Conservation (phyloP, 2,888 invertebrate species). For the Morinoia aosen region DNA sequence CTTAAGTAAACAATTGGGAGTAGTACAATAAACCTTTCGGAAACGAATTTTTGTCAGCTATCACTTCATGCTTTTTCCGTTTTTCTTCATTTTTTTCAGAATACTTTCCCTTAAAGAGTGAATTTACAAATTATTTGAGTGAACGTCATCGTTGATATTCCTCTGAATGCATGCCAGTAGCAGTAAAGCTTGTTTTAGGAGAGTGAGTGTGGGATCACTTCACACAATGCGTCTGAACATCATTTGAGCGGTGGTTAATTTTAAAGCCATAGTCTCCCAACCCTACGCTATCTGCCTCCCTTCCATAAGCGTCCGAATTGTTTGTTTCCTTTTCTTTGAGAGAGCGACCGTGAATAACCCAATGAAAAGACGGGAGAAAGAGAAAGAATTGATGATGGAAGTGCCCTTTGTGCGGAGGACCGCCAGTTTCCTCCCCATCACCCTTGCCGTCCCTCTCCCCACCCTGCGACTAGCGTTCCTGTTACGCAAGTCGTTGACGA, state of each 20-base stretch:
- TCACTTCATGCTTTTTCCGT: not conserved
- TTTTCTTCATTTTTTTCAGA: not conserved
- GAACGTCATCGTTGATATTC: not conserved
- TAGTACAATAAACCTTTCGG: too few relatives aligned
- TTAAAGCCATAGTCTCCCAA: not conserved
- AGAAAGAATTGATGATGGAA: slow-evolving; percentile 3
- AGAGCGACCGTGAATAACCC: not conserved
- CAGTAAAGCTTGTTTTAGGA: not conserved
- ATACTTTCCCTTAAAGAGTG: not conserved
- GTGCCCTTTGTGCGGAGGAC: not conserved
- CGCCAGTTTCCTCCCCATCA: not conserved
- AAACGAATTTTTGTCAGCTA: too few relatives aligned
- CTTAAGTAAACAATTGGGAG: not conserved
- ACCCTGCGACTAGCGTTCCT: not conserved
- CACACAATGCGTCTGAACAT: not conserved
- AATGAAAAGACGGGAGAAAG: not conserved
- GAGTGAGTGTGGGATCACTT: not conserved
- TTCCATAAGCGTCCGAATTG: not conserved
- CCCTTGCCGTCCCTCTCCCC: not conserved
- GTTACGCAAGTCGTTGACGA: not conserved
- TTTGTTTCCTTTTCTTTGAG: not conserved
- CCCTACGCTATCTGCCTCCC: not conserved
- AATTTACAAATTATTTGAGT: not conserved
- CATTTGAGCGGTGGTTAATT: not conserved
- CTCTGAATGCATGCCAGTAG: not conserved